These are phyloP conservation scores for Leptobrachium ailaonicum DNA, from an alignment of 2,113 vertebrate genomes.

Conservation along the genomic window DNA sequence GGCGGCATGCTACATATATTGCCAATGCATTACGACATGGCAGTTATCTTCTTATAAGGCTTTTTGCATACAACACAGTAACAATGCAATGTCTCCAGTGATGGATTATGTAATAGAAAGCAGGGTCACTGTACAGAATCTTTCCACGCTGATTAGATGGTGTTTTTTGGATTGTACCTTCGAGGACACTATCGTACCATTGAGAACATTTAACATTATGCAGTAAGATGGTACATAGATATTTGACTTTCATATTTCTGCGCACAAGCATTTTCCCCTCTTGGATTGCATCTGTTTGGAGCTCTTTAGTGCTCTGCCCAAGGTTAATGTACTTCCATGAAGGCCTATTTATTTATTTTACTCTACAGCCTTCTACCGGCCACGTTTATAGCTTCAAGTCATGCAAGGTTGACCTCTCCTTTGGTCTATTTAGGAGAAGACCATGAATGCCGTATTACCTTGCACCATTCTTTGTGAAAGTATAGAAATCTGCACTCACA, in stretches of 20 bases:
- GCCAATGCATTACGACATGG: too few relatives aligned
- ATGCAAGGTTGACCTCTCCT: too few relatives aligned
- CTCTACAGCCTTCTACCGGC: not conserved
- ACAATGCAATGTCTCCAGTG: conserved; percentile 2
- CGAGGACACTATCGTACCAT: conserved; percentile 23
- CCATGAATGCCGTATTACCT: too few relatives aligned
- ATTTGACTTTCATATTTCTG: conserved; percentile 17
- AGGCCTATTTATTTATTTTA: not conserved
- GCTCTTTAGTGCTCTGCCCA: not conserved
- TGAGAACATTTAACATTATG: conserved; percentile 19
- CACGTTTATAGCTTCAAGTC: not conserved
- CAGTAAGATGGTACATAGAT: conserved; percentile 22
- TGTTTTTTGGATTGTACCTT: conserved; percentile 16
- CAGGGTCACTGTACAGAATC: conserved; percentile 7
- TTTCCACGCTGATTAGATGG: conserved; percentile 1
- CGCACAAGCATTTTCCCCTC: conserved; percentile 3
- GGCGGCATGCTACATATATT: not conserved
- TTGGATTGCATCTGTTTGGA: not conserved
- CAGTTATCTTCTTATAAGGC: not conserved
- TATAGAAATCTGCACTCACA: too few relatives aligned
- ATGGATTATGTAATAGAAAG: conserved; percentile 25
- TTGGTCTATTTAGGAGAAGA: too few relatives aligned
- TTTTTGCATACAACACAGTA: not conserved
- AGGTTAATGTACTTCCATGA: not conserved
- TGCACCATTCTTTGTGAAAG: too few relatives aligned